Percentiles rank a stretch among this genome's conserved stretches.
These are phyloP conservation scores for Pentalonia nigronervosa DNA, from an alignment of 1,140 invertebrate species.

Conservation along the genomic window DNA sequence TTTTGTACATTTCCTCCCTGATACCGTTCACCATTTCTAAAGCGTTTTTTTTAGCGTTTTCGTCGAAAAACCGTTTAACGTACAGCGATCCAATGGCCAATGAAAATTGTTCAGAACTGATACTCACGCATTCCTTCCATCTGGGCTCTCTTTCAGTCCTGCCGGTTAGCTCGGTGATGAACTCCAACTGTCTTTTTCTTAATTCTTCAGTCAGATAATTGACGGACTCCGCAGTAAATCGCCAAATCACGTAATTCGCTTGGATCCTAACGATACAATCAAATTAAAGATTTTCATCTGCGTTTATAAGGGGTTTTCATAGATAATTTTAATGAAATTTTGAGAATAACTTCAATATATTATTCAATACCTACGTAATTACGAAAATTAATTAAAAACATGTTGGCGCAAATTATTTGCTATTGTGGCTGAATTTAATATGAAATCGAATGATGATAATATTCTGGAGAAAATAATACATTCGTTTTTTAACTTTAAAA, in stretches of 20 bases:
- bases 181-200: slow-evolving; percentile 75
- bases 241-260: slow-evolving; percentile 86
- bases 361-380: not conserved
- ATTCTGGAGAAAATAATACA: too few species aligned
- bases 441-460: too few species aligned
- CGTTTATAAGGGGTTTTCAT: not conserved
- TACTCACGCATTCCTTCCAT: slow-evolving; percentile 87
- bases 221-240: slow-evolving; percentile 76
- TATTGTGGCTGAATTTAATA: too few species aligned
- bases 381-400: not conserved
- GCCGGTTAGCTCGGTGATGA: slow-evolving; percentile 77
- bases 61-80: slow-evolving; percentile 77
- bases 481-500: too few species aligned
- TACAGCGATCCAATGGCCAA: slow-evolving; percentile 79
- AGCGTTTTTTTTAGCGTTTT: slow-evolving; percentile 75
- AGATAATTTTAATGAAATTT: too few species aligned
- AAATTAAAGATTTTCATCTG: not conserved
- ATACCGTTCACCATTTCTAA: slow-evolving; percentile 86
- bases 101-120: slow-evolving; percentile 75
- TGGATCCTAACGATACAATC: slow-evolving; percentile 65
- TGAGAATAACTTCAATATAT: not conserved
- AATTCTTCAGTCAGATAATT: slow-evolving; percentile 79
- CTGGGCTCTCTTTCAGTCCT: slow-evolving; percentile 77
- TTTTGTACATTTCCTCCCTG: slow-evolving; percentile 68
- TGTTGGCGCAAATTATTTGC: too few species aligned